Percentiles rank a stretch among this genome's conserved stretches.
Evolutionary conservation across 2,888 invertebrate genomes (phyloP).

Genomic region (Morpho achilles): DNA sequence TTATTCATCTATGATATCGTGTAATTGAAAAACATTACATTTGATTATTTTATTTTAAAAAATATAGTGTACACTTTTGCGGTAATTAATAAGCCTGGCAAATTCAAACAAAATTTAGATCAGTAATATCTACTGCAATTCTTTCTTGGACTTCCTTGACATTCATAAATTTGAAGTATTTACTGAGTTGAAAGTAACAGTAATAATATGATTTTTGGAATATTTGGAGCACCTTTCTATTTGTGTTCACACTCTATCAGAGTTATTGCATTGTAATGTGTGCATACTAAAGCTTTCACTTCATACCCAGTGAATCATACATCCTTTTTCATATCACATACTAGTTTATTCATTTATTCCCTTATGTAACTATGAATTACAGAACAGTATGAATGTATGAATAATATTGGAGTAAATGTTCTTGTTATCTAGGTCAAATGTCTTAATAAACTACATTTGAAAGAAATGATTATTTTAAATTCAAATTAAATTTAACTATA

Average conservation of each 20-base stretch:
- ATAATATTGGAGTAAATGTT: too few relatives aligned
- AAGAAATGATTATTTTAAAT: too few relatives aligned
- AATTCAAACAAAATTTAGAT: too few relatives aligned
- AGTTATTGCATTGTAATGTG: constrained; percentile 49
- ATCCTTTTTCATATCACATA: constrained; percentile 22
- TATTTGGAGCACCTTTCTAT: constrained; percentile 36
- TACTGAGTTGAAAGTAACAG: constrained; percentile 13
- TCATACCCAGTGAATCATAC: constrained; percentile 40
- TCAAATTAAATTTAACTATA: too few relatives aligned
- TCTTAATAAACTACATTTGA: too few relatives aligned
- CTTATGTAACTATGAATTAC: background rate
- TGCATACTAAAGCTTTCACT: constrained; percentile 64
- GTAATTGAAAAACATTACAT: too few relatives aligned
- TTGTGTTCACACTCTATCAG: constrained; percentile 43
- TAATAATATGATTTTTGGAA: constrained; percentile 21
- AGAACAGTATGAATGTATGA: too few relatives aligned
- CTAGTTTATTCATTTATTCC: constrained; percentile 4
- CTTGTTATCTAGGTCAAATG: too few relatives aligned
- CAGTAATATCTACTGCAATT: background rate
- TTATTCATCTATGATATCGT: too few relatives aligned
- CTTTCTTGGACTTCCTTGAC: background rate
- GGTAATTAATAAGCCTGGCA: too few relatives aligned
- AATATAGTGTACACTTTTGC: too few relatives aligned
- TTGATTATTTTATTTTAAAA: too few relatives aligned
- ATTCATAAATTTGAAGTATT: background rate